Conservation (phyloP, 2,113 vertebrate species). For the Microcebus jonahi region DNA sequence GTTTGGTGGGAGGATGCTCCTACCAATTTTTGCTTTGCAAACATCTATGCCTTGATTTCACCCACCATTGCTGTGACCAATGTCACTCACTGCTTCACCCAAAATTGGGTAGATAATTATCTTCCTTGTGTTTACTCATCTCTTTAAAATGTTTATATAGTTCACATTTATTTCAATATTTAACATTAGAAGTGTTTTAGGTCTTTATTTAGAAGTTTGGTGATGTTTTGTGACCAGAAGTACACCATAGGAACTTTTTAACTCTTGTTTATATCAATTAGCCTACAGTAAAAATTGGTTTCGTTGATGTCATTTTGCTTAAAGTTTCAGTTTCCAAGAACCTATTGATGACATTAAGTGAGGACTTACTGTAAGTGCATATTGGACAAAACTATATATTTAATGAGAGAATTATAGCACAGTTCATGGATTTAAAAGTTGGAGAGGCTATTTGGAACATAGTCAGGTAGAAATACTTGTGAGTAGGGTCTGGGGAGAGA, state of each 20-base stretch:
- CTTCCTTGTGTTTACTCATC: neutral
- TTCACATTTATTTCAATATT: neutral
- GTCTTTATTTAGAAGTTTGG: neutral
- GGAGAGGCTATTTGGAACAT: neutral
- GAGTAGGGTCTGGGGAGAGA: neutral
- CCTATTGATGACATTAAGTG: neutral
- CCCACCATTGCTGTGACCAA: neutral
- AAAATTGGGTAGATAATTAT: neutral
- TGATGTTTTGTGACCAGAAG: neutral
- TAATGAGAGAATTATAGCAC: conserved; percentile 28
- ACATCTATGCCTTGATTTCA: neutral
- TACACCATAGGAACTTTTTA: neutral
- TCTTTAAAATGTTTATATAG: neutral
- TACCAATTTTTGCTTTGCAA: neutral
- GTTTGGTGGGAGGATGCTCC: neutral
- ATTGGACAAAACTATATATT: neutral
- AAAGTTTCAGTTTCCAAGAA: neutral
- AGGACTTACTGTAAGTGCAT: neutral
- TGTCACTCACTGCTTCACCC: neutral
- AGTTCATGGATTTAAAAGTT: conserved; percentile 57
- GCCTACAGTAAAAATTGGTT: neutral
- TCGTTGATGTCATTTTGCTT: neutral
- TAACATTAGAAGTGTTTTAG: neutral
- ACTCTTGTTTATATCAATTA: neutral
- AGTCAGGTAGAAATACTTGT: neutral